Percentiles rank a stretch among this genome's conserved stretches.
These are phyloP conservation scores for Eupithecia inturbata DNA, from an alignment of 2,888 invertebrate genomes.

Conservation along the genomic window DNA sequence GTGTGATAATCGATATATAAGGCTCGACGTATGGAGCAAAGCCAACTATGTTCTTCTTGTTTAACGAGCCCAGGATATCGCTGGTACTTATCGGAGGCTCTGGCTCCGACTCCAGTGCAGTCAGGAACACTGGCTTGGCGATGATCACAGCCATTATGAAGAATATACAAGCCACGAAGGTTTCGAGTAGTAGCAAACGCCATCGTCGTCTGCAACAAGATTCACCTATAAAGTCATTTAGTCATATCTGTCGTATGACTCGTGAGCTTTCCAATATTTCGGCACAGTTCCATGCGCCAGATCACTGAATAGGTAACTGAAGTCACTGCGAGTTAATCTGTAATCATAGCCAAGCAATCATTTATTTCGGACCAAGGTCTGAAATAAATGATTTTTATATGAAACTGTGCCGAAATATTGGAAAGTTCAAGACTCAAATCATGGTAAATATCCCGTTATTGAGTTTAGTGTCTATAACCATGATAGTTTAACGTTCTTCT, in stretches of 20 bases:
- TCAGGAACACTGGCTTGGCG: slow-evolving; percentile 71
- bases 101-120: slow-evolving; percentile 62
- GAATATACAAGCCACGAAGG: slow-evolving; percentile 55
- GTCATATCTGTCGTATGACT: too few species aligned
- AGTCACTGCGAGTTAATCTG: too few species aligned
- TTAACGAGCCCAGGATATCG: slow-evolving; percentile 57
- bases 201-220: slow-evolving; percentile 63
- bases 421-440: too few species aligned
- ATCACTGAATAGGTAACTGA: too few species aligned
- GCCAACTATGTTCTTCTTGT: slow-evolving; percentile 57
- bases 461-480: too few species aligned
- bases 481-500: too few species aligned
- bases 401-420: neutral
- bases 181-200: slow-evolving; percentile 57
- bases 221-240: neutral
- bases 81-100: slow-evolving; percentile 52
- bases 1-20: slow-evolving; percentile 56
- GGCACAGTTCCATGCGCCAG: too few species aligned
- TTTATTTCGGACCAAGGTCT: too few species aligned
- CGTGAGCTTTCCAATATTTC: too few species aligned
- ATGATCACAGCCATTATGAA: slow-evolving; percentile 58
- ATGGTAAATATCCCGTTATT: too few species aligned
- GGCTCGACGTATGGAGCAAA: slow-evolving; percentile 60
- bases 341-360: too few species aligned
- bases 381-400: too few species aligned